Base-by-base conservation (phyloP, 2,113 vertebrate species). In the Brachyhypopomus occidentalis region DNA sequence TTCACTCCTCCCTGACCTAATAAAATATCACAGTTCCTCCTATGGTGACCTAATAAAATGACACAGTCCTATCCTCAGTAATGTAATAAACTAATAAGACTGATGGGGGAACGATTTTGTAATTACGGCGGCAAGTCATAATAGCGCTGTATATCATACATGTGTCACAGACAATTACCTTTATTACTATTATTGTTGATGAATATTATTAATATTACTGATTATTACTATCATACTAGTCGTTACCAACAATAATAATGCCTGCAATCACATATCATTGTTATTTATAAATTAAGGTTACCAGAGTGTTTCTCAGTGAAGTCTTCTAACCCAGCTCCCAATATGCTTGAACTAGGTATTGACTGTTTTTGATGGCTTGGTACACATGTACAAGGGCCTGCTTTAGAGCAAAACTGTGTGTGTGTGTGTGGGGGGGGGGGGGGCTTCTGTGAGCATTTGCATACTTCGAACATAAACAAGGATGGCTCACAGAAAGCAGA, bases 1-100 rank as follows among this genome's bases (percentile, higher is more conserved):
- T 91, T 89, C 75, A 82, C 84, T 85, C 84, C 88, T 89, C 90
- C 87, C 52, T 78, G 52, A 78, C 82, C 75, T 38, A 62, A 59
- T 88, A 75, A 86, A 82, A 83, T 45, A 36, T 52, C 70, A 34
- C 62, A 70, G 36, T 79, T 55, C 23, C 17, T 36, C 55, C 52
- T 14, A n/a, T 23, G 20, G 66, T 71, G 67, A 60, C 66, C 38
- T 20, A 70, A 67, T 71, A 78, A 78, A 25, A 70, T 70, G 48
- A 22, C 64, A 25, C 64, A 78, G 23, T 71, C 30, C 55, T 56
- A 70, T 70, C 56, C 77, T 59, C 66, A 71, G n/a, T 19, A 14
- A 71, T 60, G 34, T 72, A 71, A 79, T 71, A 79, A 72, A 79
- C 60, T 25, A 72, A 45, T 45, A 22, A 45, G 66, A 60, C 52